Conservation (phyloP, 2,888 invertebrate genomes). For the Ariolimax columbianus region DNA sequence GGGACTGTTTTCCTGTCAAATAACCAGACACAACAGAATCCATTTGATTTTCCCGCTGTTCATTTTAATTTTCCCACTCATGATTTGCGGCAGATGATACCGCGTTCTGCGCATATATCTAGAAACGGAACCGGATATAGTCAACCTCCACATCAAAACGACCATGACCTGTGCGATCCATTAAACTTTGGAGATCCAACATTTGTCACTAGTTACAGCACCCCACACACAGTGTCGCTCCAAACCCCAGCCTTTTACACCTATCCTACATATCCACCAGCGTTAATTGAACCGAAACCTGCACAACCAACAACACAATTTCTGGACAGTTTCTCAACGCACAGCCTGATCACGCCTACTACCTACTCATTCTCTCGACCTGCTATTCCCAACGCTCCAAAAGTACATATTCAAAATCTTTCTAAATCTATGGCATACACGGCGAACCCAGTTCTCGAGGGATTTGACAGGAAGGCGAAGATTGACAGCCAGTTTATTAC, state of each 20-base stretch:
- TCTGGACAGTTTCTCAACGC: not conserved
- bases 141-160: not conserved
- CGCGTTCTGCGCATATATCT: not conserved
- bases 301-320: not conserved
- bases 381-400: not conserved
- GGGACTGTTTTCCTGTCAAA: no score
- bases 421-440: not conserved
- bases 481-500: not conserved
- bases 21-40: not conserved
- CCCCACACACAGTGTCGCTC: not conserved
- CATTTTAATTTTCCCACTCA: not conserved
- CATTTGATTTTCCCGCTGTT: not conserved
- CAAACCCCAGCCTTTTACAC: not conserved
- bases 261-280: not conserved
- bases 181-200: constrained; percentile 43
- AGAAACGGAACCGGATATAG: not conserved
- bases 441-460: not conserved
- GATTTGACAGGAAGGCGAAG: not conserved
- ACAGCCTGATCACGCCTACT: no score
- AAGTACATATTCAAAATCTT: not conserved
- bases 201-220: constrained; percentile 27
- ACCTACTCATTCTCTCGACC: not conserved
- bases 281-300: not conserved
- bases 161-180: not conserved
- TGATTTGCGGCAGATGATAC: not conserved